These are phyloP conservation scores for Ptilonorhynchus violaceus DNA, from an alignment of 2,113 vertebrate species.

Conservation along the genomic window DNA sequence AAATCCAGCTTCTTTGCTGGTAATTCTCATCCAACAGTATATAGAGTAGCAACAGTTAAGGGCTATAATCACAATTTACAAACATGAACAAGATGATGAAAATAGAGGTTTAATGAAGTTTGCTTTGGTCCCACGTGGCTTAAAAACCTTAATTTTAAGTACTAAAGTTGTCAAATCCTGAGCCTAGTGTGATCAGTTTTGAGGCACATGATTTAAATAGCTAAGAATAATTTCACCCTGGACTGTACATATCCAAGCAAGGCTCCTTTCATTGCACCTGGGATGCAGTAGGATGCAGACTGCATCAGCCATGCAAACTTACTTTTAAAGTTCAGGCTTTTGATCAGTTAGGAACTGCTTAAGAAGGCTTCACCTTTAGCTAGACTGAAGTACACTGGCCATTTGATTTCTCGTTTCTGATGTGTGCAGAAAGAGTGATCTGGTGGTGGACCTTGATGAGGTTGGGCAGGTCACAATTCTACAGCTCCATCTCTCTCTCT, in stretches of 20 bases:
- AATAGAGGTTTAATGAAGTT: background rate
- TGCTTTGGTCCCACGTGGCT: background rate
- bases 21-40: background rate
- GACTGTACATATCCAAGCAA: background rate
- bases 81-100: background rate
- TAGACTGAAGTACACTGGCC: background rate
- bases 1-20: background rate
- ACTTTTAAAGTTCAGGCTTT: background rate
- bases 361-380: background rate
- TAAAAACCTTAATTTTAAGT: background rate
- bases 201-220: background rate
- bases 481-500: background rate
- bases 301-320: background rate
- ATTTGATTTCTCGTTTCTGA: background rate
- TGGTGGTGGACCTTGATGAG: background rate
- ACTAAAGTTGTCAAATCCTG: background rate
- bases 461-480: background rate
- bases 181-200: background rate
- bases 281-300: background rate
- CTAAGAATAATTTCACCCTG: background rate
- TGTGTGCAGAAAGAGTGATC: background rate
- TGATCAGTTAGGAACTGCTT: background rate
- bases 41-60: background rate
- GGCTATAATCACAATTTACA: background rate
- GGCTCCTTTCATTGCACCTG: background rate